Conservation (phyloP, 2,797 vertebrate genomes). For the Acomys russatus region DNA sequence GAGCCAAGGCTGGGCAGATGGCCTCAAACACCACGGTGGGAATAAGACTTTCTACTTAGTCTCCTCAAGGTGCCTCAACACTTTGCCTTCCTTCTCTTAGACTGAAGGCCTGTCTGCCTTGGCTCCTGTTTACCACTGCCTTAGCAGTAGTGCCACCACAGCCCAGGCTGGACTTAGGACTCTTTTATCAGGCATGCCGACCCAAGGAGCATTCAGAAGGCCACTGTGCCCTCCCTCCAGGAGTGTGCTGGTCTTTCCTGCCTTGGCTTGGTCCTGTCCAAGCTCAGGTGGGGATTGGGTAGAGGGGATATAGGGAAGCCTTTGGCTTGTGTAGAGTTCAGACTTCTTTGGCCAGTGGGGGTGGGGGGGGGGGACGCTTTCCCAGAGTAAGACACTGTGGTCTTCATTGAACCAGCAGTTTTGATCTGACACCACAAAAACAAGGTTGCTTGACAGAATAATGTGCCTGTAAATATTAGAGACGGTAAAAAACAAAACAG, state of each 20-base stretch:
- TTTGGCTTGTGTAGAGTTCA: too few species aligned
- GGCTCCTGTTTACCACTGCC: neutral
- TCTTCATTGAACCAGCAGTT: neutral
- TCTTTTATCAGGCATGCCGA: neutral
- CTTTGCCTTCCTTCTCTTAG: neutral
- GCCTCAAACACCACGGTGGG: neutral
- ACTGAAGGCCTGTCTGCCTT: neutral
- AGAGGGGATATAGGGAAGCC: neutral
- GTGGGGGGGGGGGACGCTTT: neutral
- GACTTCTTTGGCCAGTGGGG: too few species aligned
- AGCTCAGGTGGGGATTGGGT: neutral
- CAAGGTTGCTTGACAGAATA: rapidly evolving
- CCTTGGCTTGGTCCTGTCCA: neutral
- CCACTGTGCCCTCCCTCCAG: too few species aligned
- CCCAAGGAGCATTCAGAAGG: neutral
- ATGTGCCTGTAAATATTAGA: neutral
- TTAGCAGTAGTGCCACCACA: too few species aligned
- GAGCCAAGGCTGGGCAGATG: neutral
- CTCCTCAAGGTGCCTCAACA: neutral
- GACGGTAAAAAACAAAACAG: neutral
- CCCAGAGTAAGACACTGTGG: neutral
- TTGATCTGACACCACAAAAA: neutral
- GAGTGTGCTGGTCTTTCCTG: neutral
- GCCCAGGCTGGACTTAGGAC: too few species aligned
- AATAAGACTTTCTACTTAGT: neutral